Base-by-base conservation (phyloP, 2,888 invertebrate genomes). In the Apotomis turbidana region DNA sequence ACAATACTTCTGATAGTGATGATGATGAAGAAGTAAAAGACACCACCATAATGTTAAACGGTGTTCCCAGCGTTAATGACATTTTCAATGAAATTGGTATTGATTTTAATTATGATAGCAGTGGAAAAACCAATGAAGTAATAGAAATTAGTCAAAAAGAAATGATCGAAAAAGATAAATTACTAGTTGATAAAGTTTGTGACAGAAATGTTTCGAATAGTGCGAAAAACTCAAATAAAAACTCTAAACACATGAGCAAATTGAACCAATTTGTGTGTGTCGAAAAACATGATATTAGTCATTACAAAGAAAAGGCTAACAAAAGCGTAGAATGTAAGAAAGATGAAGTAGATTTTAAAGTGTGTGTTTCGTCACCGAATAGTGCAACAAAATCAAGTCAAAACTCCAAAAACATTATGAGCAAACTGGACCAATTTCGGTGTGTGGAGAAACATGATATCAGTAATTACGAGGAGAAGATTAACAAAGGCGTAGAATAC, bases 61-160 rank as follows among this genome's bases (percentile, higher is more conserved):
- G 83, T 75, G 85, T 93, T 4, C 93, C 93, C 0, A 93, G 93
- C 84, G 93, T 93, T 0, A 91, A 94, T 83, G 92, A 93, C 79
- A 83, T 85, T 36, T 92, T 89, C 74, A 81, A 83, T 52, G 86
- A 89, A 74, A 82, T 92, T 74, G 87, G 85, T 58, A 87, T 92
- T 51, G 83, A 90, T 79, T 87, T 93, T 27, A 84, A 77, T 52
- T 70, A 75, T 71, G 73, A 76, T 54, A 57, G 73, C 71, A 70
- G 73, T 58, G 63, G 13, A 6, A 58, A 68, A 52, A 73, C 54
- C 70, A 78, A 69, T 69, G 58, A 66, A 67, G 61, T 71, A 60
- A 46, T 70, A 72, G 72, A 71, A 59, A 69, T 71, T 38, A 62
- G 70, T 58, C 41, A 74, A 49, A 49, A 9, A 73, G 38, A 55